Evolutionary conservation across 1,140 invertebrate species (phyloP), one percentile per base, ranked within the genome.

Genomic region (Drosophila triauraria): DNA sequence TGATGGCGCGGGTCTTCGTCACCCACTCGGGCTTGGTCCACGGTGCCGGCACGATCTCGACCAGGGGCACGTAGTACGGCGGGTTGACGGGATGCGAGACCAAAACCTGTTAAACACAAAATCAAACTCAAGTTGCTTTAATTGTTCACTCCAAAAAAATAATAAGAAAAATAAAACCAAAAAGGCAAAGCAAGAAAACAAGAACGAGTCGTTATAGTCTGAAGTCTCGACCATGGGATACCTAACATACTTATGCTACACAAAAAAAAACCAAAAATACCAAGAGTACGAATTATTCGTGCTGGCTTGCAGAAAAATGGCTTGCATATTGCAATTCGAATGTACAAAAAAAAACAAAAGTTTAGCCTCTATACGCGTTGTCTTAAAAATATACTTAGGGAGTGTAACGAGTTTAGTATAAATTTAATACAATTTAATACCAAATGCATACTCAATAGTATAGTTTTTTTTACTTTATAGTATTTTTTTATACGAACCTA

Each of bases 11-110:
- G 0, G 96, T 96, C 91, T 95, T 95, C 20, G 65, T 30, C 38
- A 93, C 90, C 23, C 91, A 75, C 78, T 93, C 92, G 0, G 95
- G 94, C 40, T 96, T 94, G 0, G 97, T 98, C 97, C 97, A 99
- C 5, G 98, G 97, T 1, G 98, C 97, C 2, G 98, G 98, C 2
- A 99, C 97, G 43, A 99, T 94, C 94, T 99, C 98, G 2, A 99
- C 97, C 35, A 99, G 93, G 1, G 98, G 98, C 9, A 99, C 96
- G 92, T 98, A 99, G 91, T 99, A 99, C 0, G 98, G 98, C 48
- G 98, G 98, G 93, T 99, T 99, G 1, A 99, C 98, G 38, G 98
- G 98, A 94, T 99, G 98, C 8, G 97, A 97, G 42, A 93, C 93
- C 17, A 93, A 68, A 25, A 93, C 77, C 93, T 93, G 65, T 54